phyloP scores from a whole-genome alignment of 2,113 vertebrate species.

The Rhea americana region DNA sequence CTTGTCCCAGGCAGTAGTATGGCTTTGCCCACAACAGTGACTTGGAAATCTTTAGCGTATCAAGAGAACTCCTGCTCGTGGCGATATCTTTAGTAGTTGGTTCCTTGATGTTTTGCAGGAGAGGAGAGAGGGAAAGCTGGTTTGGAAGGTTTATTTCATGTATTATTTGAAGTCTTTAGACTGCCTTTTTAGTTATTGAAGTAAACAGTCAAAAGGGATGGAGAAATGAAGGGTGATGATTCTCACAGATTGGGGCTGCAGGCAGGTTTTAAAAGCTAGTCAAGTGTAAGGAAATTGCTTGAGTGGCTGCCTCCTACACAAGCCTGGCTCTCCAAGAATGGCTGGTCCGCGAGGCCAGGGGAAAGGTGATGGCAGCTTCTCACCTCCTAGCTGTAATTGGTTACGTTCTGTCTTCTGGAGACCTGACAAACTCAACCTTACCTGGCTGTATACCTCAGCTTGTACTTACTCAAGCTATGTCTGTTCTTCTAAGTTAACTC shows the following conservation, averaged over 20 bases:
- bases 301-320: fast-evolving
- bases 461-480: not conserved
- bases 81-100: not conserved
- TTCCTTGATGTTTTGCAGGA: fast-evolving
- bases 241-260: too few species aligned
- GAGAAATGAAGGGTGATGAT: too few species aligned
- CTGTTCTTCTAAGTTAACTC: fast-evolving
- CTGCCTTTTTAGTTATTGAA: not conserved
- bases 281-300: fast-evolving
- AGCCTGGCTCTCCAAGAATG: fast-evolving
- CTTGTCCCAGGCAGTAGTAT: not conserved
- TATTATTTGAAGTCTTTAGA: not conserved
- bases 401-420: fast-evolving
- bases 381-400: fast-evolving
- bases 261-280: not conserved
- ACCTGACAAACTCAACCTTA: not conserved
- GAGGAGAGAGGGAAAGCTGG: not conserved
- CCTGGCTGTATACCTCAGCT: fast-evolving
- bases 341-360: fast-evolving
- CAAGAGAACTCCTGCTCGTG: fast-evolving
- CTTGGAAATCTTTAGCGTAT: fast-evolving
- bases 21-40: fast-evolving
- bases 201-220: too few species aligned
- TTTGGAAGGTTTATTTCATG: fast-evolving
- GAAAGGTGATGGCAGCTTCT: not conserved